These are phyloP conservation scores for Chlorodrepanis virens DNA, from an alignment of 2,113 vertebrate genomes.

Conservation along the genomic window DNA sequence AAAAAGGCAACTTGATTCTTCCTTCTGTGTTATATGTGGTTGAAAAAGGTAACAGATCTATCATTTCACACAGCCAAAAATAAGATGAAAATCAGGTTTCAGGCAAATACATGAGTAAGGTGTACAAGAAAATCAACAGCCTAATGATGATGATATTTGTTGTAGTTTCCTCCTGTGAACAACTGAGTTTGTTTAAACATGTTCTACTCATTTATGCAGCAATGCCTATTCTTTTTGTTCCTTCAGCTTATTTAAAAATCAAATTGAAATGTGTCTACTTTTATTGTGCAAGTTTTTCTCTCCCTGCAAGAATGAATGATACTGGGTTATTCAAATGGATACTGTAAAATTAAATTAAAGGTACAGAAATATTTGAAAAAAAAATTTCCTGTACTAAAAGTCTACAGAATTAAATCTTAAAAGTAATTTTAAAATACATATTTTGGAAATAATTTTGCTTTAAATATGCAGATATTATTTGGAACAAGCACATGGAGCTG, in stretches of 20 bases:
- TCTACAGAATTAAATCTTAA: background rate
- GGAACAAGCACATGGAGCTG: background rate
- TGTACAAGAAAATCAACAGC: background rate
- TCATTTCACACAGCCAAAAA: background rate
- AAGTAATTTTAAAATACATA: background rate
- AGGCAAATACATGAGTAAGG: background rate
- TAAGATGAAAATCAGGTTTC: background rate
- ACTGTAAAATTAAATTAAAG: background rate
- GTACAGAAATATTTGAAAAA: background rate
- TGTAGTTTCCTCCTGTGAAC: background rate
- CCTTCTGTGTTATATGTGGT: background rate
- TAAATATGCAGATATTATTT: background rate
- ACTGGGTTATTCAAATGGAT: background rate
- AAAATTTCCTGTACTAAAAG: background rate
- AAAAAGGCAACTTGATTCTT: background rate
- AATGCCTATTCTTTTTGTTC: background rate
- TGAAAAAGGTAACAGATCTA: background rate
- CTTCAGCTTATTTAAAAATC: background rate
- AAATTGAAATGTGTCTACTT: background rate
- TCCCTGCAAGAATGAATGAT: background rate
- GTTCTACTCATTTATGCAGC: background rate
- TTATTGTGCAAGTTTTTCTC: background rate
- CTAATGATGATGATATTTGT: rapidly evolving
- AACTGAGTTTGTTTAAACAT: background rate
- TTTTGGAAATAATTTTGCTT: background rate